Percentiles rank a stretch among this genome's conserved stretches.
Evolutionary conservation across 2,113 vertebrate species (phyloP).

Genomic region (human): GRCh38 chr4:120454001-120454500

Average conservation of each 20-base stretch:
- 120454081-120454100: neutral
- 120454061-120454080: neutral
- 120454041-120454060: neutral
- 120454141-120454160: no score
- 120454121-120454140: neutral
- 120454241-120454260: neutral
- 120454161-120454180: neutral
- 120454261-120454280: neutral
- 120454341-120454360: neutral
- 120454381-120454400: neutral
- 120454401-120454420: neutral
- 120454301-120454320: neutral
- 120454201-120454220: neutral
- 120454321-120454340: neutral
- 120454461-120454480: neutral
- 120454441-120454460: neutral
- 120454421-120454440: neutral
- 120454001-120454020: neutral
- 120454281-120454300: neutral
- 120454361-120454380: neutral
- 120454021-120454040: neutral
- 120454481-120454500: conserved; percentile 52
- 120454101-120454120: neutral
- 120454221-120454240: neutral
- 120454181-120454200: neutral